Percentiles rank a stretch among this genome's conserved stretches.
Evolutionary conservation across 2,888 invertebrate genomes (phyloP).

Genomic region (Ophioninae sp.): DNA sequence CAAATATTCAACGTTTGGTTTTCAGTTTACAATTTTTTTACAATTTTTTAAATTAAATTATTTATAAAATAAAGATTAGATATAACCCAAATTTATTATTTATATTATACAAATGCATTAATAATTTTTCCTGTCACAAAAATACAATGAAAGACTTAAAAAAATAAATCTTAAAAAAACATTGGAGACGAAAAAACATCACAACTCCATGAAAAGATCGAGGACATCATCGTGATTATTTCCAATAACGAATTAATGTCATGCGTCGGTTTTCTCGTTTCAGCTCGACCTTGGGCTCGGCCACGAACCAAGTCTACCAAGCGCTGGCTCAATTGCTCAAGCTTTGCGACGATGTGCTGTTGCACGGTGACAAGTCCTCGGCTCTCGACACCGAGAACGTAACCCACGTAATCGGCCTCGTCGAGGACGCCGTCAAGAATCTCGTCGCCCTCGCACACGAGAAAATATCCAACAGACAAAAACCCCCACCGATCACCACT

Average conservation of each 20-base stretch:
- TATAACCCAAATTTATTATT: no score
- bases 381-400: slow-evolving; percentile 85
- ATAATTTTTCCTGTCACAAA: no score
- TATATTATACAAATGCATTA: no score
- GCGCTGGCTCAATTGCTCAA: slow-evolving; percentile 93
- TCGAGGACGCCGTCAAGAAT: slow-evolving; percentile 89
- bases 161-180: not conserved
- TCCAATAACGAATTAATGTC: not conserved
- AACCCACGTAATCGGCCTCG: slow-evolving; percentile 86
- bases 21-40: no score
- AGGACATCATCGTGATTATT: not conserved
- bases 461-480: slow-evolving; percentile 87
- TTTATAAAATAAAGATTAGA: no score
- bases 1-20: no score
- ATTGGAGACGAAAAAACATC: not conserved
- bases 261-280: slow-evolving; percentile 1
- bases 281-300: slow-evolving; percentile 88
- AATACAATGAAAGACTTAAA: no score
- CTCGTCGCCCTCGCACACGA: slow-evolving; percentile 91
- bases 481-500: slow-evolving; percentile 73
- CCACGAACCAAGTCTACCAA: slow-evolving; percentile 93
- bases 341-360: slow-evolving; percentile 93
- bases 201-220: not conserved
- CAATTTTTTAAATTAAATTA: no score
- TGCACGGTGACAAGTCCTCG: slow-evolving; percentile 87